Conservation (phyloP, 2,113 vertebrate species). For the Gallinago jamesoni region DNA sequence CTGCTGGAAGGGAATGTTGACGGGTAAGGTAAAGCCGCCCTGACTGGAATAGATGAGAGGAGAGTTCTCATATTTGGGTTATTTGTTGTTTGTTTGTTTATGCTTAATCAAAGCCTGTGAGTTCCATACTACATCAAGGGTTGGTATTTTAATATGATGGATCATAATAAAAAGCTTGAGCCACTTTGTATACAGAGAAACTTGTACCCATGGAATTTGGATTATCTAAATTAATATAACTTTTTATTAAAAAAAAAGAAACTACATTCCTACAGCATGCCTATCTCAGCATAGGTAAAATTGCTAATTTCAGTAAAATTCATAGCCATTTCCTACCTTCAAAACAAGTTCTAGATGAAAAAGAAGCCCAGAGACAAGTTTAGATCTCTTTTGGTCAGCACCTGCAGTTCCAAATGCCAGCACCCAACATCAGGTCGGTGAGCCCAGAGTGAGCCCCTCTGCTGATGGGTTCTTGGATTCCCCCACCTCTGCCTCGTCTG, state of each 20-base stretch:
- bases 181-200: neutral
- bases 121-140: conserved; percentile 21
- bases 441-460: neutral
- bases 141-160: conserved; percentile 37
- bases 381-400: neutral
- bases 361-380: neutral
- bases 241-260: neutral
- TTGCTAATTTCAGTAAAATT: neutral
- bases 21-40: conserved; percentile 73
- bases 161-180: conserved; percentile 17
- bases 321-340: neutral
- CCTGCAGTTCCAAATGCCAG: neutral
- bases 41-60: neutral
- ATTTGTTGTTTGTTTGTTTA: conserved; percentile 56
- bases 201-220: neutral
- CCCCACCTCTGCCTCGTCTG: neutral
- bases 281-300: neutral
- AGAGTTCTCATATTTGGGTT: neutral
- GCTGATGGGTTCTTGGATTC: neutral
- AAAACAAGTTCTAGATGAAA: neutral
- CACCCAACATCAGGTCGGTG: neutral
- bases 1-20: conserved; percentile 88
- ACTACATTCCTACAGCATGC: neutral
- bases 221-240: neutral
- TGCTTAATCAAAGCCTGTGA: conserved; percentile 44